Evolutionary conservation across 2,888 invertebrate genomes (phyloP), one percentile per base, ranked within the genome.

Genomic region (Cheilosia vulpina): DNA sequence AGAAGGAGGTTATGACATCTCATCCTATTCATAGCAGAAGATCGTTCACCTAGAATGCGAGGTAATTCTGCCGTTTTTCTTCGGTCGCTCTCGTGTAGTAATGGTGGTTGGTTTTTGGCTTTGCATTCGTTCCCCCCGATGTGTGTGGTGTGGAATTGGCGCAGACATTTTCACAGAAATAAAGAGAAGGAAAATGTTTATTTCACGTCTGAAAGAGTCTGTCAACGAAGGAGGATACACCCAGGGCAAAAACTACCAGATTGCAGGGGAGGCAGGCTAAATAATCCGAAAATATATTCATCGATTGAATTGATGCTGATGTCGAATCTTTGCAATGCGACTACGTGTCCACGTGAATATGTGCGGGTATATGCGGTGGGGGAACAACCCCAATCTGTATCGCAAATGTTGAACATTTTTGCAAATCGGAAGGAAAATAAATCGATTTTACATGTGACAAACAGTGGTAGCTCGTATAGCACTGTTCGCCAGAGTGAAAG

Each of bases 371-470:
- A 24, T 21, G 24, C 27, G 9, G 19, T 43, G 47, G 24, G 57
- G 60, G 58, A 38, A 60, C 75, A 80, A 65, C 75, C 84, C 75
- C 80, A 80, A 75, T 80, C 75, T 75, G 84, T 80, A 80, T 65
- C 75, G 62, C 58, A 38, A 80, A 76, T 84, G 84, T 80, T 69
- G 21, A 80, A 84, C 84, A 84, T 84, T 84, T 76, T 84, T 76
- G 65, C 75, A 80, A 84, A 84, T 84, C 80, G 80, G 75, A 65
- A 84, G 84, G 65, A 84, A 75, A 76, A 69, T 60, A 71, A 84
- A 84, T 84, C 84, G 84, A 84, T 80, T 84, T 76, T 80, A 80
- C 80, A 84, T 80, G 84, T 75, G 84, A 84, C 84, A 80, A 75
- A 75, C 84, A 71, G 71, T 72, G 38, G 62, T 60, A 71, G 60